Evolutionary conservation across 92 coral and sea anemone species (phyloP).

Genomic region (Phenganax subtilis): DNA sequence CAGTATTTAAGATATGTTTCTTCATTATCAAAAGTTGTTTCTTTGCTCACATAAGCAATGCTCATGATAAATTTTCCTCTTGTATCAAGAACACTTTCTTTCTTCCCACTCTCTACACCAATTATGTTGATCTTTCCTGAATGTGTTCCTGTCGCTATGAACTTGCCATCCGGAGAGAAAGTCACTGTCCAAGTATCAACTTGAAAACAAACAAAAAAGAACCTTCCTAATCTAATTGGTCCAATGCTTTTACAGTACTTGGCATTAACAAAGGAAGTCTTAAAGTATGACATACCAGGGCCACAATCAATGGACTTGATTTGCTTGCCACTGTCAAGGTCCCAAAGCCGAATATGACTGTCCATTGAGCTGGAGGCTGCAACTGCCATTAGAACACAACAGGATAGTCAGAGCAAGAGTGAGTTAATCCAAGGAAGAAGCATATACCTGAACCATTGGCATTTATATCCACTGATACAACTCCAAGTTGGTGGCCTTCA

Average conservation of each 20-base stretch:
- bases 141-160: slow-evolving; percentile 89
- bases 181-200: slow-evolving; percentile 99
- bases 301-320: slow-evolving; percentile 94
- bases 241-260: neutral
- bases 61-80: slow-evolving; percentile 99
- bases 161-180: slow-evolving; percentile 87
- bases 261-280: neutral
- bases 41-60: slow-evolving; percentile 87
- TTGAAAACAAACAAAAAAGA: slow-evolving; percentile 1
- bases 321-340: slow-evolving; percentile 89
- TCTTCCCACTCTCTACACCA: slow-evolving; percentile 91
- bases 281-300: slow-evolving; percentile 58
- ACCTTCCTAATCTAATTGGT: neutral
- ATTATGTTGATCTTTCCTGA: slow-evolving; percentile 92
- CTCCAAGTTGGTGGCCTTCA: slow-evolving; percentile 99
- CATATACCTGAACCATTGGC: slow-evolving; percentile 88
- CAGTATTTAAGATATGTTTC: no score
- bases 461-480: slow-evolving; percentile 92
- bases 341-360: slow-evolving; percentile 96
- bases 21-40: no score
- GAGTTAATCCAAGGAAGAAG: neutral
- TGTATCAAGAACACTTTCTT: slow-evolving; percentile 87
- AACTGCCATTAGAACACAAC: slow-evolving; percentile 41
- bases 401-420: neutral
- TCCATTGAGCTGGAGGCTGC: slow-evolving; percentile 99